These are phyloP conservation scores for Phataginus tricuspis DNA, from an alignment of 2,797 vertebrate species.

Conservation along the genomic window DNA sequence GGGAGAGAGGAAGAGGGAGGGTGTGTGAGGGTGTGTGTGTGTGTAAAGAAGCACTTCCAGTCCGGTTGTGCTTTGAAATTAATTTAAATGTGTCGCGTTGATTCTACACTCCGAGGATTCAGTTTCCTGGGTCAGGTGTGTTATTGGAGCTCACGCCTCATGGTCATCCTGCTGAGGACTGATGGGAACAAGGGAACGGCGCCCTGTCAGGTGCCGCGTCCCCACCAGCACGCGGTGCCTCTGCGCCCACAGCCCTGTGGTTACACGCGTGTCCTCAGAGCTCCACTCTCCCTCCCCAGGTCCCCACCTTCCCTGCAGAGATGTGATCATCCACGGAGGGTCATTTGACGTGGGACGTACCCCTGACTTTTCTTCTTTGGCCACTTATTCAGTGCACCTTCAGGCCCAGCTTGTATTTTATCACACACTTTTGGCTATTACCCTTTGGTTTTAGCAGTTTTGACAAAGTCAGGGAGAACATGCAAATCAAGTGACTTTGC, in stretches of 20 bases:
- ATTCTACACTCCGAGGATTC: not conserved
- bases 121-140: not conserved
- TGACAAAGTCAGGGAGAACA: not conserved
- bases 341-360: not conserved
- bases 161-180: not conserved
- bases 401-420: not conserved
- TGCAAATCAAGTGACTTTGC: not conserved
- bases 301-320: not conserved
- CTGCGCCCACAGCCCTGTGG: too few relatives aligned
- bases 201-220: accelerated
- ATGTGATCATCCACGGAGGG: too few relatives aligned
- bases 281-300: too few relatives aligned
- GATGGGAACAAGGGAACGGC: not conserved
- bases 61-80: not conserved
- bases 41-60: not conserved
- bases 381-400: too few relatives aligned
- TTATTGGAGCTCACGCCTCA: not conserved
- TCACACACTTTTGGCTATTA: not conserved
- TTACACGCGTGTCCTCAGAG: too few relatives aligned
- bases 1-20: too few relatives aligned
- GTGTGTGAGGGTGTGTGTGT: not conserved
- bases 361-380: not conserved
- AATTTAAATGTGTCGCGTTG: not conserved
- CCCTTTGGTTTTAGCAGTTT: not conserved
- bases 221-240: too few relatives aligned